Evolutionary conservation across 2,797 vertebrate species (phyloP).

Genomic region (Trematomus bernacchii): DNA sequence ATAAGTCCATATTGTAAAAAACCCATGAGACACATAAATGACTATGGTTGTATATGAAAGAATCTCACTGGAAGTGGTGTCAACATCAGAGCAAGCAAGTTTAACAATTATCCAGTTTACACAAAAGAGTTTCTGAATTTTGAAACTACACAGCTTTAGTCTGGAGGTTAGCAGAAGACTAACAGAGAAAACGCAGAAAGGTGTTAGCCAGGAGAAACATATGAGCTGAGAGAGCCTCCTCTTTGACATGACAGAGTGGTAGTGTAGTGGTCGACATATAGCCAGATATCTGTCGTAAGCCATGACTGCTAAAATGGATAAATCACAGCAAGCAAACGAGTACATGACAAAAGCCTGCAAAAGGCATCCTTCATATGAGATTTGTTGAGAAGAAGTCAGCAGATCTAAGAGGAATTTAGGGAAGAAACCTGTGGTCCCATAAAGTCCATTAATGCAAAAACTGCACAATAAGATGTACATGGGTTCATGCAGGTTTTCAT

Average conservation of each 20-base stretch:
- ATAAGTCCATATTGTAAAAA: conserved; percentile 67
- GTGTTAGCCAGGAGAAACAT: conserved; percentile 56
- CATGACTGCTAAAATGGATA: conserved; percentile 65
- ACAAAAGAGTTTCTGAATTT: conserved; percentile 50
- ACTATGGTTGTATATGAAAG: conserved; percentile 15
- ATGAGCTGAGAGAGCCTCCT: conserved; percentile 46
- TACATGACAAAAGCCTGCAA: conserved; percentile 70
- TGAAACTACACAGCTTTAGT: conserved; percentile 35
- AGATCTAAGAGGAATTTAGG: conserved; percentile 66
- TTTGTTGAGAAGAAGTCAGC: conserved; percentile 59
- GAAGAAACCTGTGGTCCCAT: conserved; percentile 60
- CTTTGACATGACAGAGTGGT: conserved; percentile 61
- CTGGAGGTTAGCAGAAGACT: background rate
- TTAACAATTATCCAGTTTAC: conserved; percentile 54
- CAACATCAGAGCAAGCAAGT: conserved; percentile 39
- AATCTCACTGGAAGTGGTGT: background rate
- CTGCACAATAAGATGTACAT: conserved; percentile 68
- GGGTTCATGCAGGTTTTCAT: conserved; percentile 60
- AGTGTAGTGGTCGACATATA: conserved; percentile 71
- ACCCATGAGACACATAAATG: conserved; percentile 20
- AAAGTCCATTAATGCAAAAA: conserved; percentile 55
- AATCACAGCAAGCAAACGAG: conserved; percentile 54
- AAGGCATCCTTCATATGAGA: conserved; percentile 68
- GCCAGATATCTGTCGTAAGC: conserved; percentile 73
- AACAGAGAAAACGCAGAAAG: conserved; percentile 15